phyloP scores from a whole-genome alignment of 2,797 vertebrate genomes.

The Malacoctenus gilli region DNA sequence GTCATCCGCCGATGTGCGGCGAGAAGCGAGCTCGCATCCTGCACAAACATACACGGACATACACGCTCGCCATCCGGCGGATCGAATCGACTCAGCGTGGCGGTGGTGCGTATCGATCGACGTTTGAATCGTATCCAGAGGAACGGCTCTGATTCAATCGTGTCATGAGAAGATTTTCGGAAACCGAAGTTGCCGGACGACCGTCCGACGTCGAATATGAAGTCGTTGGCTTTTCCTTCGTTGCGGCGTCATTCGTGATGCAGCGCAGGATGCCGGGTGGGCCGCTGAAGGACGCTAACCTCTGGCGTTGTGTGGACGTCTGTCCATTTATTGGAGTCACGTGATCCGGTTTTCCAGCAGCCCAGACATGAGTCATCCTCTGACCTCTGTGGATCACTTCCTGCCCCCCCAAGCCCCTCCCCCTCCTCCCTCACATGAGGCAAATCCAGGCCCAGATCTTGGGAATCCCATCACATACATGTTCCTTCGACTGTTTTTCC shows the following conservation, averaged over 20 bases:
- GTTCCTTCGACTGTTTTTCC: slow-evolving; percentile 1
- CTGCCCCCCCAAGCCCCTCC: slow-evolving; percentile 7
- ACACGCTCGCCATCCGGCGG: background rate
- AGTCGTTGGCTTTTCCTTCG: too few species aligned
- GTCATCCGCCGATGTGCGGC: slow-evolving; percentile 68
- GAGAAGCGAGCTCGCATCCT: slow-evolving; percentile 27
- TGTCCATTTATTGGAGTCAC: slow-evolving; percentile 49
- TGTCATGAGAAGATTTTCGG: too few species aligned
- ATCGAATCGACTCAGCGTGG: too few species aligned
- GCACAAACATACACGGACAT: background rate
- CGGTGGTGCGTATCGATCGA: too few species aligned
- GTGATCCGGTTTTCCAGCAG: slow-evolving; percentile 31
- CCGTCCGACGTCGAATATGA: too few species aligned
- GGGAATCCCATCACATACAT: background rate
- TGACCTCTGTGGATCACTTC: slow-evolving; percentile 27
- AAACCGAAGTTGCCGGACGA: too few species aligned
- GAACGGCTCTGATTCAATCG: too few species aligned
- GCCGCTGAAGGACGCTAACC: too few species aligned
- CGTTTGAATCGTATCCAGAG: too few species aligned
- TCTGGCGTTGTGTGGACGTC: slow-evolving; percentile 38
- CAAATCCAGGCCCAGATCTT: slow-evolving; percentile 28
- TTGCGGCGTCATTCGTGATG: too few species aligned
- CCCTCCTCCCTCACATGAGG: slow-evolving; percentile 35
- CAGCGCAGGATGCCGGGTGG: too few species aligned
- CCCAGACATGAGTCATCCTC: slow-evolving; percentile 52